Conservation (phyloP, 2,113 vertebrate species). For the Mungos mungo region DNA sequence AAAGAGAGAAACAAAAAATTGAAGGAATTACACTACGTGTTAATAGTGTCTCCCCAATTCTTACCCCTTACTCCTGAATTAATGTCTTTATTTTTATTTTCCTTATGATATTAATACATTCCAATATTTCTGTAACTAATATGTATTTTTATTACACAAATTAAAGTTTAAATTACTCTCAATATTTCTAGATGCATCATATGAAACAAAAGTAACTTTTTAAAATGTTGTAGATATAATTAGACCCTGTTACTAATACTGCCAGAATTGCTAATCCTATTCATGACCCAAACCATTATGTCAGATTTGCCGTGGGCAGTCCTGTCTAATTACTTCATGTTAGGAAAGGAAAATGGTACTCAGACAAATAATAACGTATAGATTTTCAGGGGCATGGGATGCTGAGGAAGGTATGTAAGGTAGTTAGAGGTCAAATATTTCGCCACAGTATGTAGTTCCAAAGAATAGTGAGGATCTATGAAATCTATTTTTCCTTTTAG, state of each 20-base stretch:
- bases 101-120: not conserved
- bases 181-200: not conserved
- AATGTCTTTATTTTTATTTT: not conserved
- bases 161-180: not conserved
- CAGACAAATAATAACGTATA: not conserved
- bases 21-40: not conserved
- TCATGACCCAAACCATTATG: not conserved
- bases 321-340: not conserved
- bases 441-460: not conserved
- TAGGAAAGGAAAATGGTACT: not conserved
- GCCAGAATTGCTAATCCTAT: not conserved
- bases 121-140: not conserved
- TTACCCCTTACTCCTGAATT: not conserved
- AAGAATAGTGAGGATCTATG: not conserved
- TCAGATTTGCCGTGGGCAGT: not conserved
- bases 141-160: not conserved
- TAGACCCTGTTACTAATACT: not conserved
- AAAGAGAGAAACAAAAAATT: not conserved
- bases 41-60: not conserved
- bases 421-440: not conserved
- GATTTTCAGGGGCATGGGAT: not conserved
- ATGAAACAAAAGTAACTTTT: not conserved
- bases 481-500: not conserved
- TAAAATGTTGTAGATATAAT: not conserved
- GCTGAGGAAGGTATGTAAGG: not conserved